Evolutionary conservation across 2,888 invertebrate genomes (phyloP).

Genomic region (Phymatocera aterrima): DNA sequence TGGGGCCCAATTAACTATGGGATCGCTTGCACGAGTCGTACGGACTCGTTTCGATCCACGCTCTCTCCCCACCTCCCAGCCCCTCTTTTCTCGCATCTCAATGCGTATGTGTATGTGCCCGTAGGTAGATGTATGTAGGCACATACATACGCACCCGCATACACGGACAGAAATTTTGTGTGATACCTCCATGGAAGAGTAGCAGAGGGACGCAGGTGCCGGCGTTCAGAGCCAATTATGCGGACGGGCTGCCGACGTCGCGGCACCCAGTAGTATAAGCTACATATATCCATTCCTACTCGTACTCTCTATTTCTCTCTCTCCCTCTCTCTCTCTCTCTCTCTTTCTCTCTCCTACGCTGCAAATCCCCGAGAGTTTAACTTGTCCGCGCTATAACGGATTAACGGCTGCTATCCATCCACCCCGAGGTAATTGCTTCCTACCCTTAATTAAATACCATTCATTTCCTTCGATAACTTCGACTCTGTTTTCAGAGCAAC

Average conservation of each 20-base stretch:
- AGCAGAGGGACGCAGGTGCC: constrained; percentile 69
- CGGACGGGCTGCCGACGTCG: constrained; percentile 66
- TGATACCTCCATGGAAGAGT: not conserved
- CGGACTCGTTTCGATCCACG: constrained; percentile 40
- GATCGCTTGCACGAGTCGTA: constrained; percentile 31
- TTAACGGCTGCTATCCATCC: constrained; percentile 72
- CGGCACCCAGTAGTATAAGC: constrained; percentile 56
- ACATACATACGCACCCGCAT: not conserved
- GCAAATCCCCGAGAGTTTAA: constrained; percentile 60
- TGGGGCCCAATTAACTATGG: constrained; percentile 42
- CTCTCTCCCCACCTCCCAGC: not conserved
- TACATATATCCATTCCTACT: not conserved
- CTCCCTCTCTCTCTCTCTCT: not conserved
- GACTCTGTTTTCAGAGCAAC: constrained; percentile 16
- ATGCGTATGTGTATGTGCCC: not conserved
- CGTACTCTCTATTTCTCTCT: not conserved
- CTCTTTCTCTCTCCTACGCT: not conserved
- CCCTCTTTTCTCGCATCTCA: not conserved
- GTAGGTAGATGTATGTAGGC: not conserved
- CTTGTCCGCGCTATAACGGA: constrained; percentile 73
- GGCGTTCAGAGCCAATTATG: constrained; percentile 74
- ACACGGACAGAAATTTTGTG: not conserved
- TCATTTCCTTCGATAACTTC: constrained; percentile 62
- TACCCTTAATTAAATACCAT: constrained; percentile 73
- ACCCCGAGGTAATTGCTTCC: constrained; percentile 65